Conservation (phyloP, 2,113 vertebrate species). For the Anarrhichthys ocellatus region DNA sequence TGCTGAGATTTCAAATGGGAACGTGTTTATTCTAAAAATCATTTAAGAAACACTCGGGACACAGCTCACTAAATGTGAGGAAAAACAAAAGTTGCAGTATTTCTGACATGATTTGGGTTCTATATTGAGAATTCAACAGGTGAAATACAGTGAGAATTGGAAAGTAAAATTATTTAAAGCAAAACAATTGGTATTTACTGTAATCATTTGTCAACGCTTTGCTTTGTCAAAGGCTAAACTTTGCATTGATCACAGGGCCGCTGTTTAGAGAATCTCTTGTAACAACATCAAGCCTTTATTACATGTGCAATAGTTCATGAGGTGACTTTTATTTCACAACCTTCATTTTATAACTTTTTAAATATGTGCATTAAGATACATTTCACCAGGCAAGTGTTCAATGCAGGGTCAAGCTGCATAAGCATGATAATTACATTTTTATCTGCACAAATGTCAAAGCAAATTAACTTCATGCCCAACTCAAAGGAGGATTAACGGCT, state of each 20-base stretch:
- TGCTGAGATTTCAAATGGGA: slow-evolving; percentile 23
- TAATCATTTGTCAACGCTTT: not conserved
- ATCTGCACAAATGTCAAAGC: not conserved
- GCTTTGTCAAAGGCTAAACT: not conserved
- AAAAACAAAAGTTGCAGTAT: not conserved
- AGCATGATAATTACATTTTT: not conserved
- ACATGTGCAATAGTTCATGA: not conserved
- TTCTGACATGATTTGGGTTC: not conserved
- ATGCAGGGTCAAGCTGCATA: not conserved
- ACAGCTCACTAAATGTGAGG: not conserved
- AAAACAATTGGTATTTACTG: not conserved
- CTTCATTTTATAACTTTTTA: not conserved
- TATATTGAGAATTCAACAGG: not conserved
- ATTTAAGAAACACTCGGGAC: not conserved
- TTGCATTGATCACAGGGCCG: slow-evolving; percentile 4
- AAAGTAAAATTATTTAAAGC: not conserved
- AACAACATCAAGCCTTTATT: not conserved
- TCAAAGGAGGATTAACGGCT: not conserved
- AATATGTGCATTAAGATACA: not conserved
- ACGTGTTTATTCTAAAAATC: slow-evolving; percentile 16
- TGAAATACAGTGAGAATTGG: not conserved
- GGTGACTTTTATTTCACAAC: not conserved
- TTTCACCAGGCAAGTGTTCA: not conserved
- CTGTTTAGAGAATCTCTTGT: not conserved
- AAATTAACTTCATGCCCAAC: not conserved